Conservation (phyloP, 2,888 invertebrate species). For the Lithophane semibrunnea region DNA sequence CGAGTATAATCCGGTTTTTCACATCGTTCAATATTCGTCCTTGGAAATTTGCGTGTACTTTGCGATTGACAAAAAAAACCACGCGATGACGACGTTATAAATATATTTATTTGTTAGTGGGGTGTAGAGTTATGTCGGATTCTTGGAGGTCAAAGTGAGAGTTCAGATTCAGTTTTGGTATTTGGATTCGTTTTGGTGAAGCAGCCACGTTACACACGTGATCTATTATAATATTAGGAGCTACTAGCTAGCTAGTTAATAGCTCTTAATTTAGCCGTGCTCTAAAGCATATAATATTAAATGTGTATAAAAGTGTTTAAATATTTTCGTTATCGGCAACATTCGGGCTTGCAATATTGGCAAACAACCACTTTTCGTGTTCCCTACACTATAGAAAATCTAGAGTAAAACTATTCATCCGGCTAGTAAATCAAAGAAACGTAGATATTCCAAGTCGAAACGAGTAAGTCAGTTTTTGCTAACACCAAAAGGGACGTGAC, state of each 20-base stretch:
- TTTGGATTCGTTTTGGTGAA: neutral
- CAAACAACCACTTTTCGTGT: neutral
- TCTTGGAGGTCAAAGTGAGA: neutral
- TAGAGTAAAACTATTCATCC: neutral
- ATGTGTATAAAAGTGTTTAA: no score
- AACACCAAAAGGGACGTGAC: conserved; percentile 34
- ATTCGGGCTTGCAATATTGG: neutral
- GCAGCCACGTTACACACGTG: neutral
- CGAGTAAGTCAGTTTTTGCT: conserved; percentile 19
- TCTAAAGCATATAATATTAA: neutral
- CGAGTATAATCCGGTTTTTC: conserved; percentile 51
- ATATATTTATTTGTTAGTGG: conserved; percentile 36
- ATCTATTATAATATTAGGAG: neutral
- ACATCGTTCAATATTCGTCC: conserved; percentile 59
- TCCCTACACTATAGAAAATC: neutral
- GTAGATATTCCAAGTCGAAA: conserved; percentile 14
- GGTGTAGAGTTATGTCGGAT: neutral
- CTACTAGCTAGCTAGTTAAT: neutral
- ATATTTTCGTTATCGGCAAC: neutral
- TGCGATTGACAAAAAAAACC: conserved; percentile 47
- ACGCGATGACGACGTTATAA: conserved; percentile 52
- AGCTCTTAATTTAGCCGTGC: neutral
- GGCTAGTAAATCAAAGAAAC: neutral
- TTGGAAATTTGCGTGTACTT: conserved; percentile 60
- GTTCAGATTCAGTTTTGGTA: neutral